Base-by-base conservation (phyloP, 2,113 vertebrate genomes). In the Trichomycterus rosablanca region DNA sequence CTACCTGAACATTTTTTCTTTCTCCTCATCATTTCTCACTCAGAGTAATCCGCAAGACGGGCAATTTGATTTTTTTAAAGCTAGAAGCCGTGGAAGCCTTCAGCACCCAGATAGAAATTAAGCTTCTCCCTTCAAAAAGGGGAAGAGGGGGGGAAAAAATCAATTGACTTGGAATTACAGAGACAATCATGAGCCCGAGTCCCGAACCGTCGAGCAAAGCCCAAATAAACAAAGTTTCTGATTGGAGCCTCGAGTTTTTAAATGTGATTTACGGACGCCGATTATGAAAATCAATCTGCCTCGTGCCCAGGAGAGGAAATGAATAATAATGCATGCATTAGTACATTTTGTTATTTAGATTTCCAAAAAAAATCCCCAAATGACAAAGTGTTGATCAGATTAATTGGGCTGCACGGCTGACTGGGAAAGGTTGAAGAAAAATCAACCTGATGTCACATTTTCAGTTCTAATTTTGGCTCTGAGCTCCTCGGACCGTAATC, bases 11-110 rank as follows among this genome's bases (percentile, higher is more conserved):
- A 19, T 26, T 4, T 40, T 1, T 3, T 62, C n/a, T 37, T 15
- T 16, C 63, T 54, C 67, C 67, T 76, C 61, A 61, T 72, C 71
- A 58, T 66, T 78, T 59, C 66, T 68, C 65, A 56, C 64, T 73
- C 78, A 69, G 63, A 76, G 75, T 72, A 78, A 80, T 72, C 76
- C 73, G 74, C 79, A 77, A 78, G 70, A 80, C 76, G 77, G 72
- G 63, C 74, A 46, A 76, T 80, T 80, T 80, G 77, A 81, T 71
- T 74, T 76, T 80, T 26, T 57, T 77, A 30, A 81, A 77, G 79
- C 63, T 68, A 71, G 71, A 74, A 66, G 71, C 63, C 62, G 75
- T 81, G 73, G 77, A 83, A 80, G 77, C 75, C 76, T 78, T 65
- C 66, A 65, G 63, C 76, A 76, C 59, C 67, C 78, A 68, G 67